phyloP scores from a whole-genome alignment of 2,797 vertebrate species.

The Okamejei kenojei region DNA sequence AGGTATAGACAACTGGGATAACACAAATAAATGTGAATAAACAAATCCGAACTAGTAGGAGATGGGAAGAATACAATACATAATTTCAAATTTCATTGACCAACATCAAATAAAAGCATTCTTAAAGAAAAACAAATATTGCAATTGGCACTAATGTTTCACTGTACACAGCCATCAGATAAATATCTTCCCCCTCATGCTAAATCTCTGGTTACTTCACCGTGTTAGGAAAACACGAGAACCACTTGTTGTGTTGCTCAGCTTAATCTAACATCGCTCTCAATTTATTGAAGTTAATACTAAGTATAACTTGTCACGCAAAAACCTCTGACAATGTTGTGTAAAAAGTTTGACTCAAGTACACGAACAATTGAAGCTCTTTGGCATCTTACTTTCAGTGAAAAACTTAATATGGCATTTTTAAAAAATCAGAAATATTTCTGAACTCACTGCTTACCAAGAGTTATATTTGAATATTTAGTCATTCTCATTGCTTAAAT shows the following conservation, averaged over 20 bases:
- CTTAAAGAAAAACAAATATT: not conserved
- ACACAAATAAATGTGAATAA: no score
- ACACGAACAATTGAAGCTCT: not conserved
- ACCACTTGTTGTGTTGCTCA: not conserved
- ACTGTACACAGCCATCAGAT: not conserved
- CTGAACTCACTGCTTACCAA: not conserved
- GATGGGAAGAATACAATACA: not conserved
- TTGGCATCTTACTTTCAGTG: not conserved
- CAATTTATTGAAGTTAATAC: not conserved
- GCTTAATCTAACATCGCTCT: not conserved
- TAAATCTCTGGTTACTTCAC: not conserved
- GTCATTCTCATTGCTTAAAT: not conserved
- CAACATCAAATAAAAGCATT: not conserved
- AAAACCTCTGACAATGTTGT: not conserved
- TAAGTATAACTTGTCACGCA: no score
- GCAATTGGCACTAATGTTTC: not conserved
- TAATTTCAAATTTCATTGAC: not conserved
- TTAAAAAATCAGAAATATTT: not conserved
- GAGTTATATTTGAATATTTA: not conserved
- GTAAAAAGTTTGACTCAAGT: not conserved
- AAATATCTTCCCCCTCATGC: not conserved
- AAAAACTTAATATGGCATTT: not conserved
- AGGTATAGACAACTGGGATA: no score
- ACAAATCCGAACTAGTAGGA: no score
- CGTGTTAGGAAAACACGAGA: not conserved